These are phyloP conservation scores for Sebastes aleutianus DNA, from an alignment of 2,797 vertebrate species.

Conservation along the genomic window DNA sequence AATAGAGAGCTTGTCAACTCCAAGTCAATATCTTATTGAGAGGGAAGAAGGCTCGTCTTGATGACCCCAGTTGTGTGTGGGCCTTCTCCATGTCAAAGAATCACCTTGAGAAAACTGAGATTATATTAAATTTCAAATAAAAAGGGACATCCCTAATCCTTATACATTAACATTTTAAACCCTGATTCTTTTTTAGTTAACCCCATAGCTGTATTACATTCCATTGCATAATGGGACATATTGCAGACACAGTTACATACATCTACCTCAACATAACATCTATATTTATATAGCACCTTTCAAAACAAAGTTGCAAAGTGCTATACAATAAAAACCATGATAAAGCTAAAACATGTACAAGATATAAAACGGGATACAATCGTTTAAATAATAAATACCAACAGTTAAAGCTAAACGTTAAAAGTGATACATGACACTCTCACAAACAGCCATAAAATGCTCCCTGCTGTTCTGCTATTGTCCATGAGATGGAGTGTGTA, in stretches of 20 bases:
- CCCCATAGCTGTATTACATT: neutral
- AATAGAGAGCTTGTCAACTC: neutral
- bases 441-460: too few species aligned
- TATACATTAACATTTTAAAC: neutral
- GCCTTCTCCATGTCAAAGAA: neutral
- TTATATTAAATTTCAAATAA: neutral
- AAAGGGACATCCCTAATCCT: neutral
- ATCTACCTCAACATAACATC: too few species aligned
- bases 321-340: neutral
- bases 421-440: neutral
- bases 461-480: neutral
- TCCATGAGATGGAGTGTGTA: slow-evolving; percentile 31
- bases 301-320: too few species aligned
- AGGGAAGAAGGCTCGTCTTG: neutral
- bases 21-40: neutral
- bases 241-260: too few species aligned
- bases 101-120: neutral
- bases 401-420: too few species aligned
- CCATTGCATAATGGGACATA: too few species aligned
- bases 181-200: neutral
- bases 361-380: neutral
- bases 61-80: neutral
- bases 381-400: neutral
- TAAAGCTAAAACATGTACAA: neutral
- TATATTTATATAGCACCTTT: too few species aligned